A percentile compares a stretch with the other conserved stretches of the same genome.
Conservation (phyloP, 2,797 vertebrate species). For the Toxotes lorentzi region DNA sequence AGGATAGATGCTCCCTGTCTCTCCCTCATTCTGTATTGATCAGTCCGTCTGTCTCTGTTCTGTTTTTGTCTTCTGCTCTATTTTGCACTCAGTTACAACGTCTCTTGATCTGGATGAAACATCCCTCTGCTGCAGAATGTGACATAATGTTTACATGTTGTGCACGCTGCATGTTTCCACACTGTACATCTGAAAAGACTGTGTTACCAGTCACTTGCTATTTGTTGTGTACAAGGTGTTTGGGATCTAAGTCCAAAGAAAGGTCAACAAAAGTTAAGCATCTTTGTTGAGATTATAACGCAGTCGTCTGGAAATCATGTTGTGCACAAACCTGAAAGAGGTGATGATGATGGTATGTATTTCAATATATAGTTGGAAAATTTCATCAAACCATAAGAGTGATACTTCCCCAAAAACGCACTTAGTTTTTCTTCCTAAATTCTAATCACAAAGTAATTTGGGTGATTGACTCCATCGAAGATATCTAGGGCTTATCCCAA, state of each 20-base stretch:
- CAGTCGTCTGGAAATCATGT: not conserved
- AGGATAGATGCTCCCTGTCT: slow-evolving; percentile 75
- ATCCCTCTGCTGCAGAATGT: slow-evolving; percentile 29
- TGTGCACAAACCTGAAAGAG: slow-evolving; percentile 16
- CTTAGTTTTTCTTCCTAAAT: slow-evolving; percentile 46
- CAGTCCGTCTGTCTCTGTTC: slow-evolving; percentile 50
- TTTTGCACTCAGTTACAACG: slow-evolving; percentile 8
- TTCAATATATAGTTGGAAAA: slow-evolving; percentile 8
- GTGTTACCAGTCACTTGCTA: slow-evolving; percentile 16
- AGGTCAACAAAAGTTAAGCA: not conserved
- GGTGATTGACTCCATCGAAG: slow-evolving; percentile 73
- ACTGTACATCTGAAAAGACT: slow-evolving; percentile 16
- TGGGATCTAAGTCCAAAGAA: slow-evolving; percentile 43
- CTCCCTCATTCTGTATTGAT: slow-evolving; percentile 62
- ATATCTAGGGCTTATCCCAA: slow-evolving; percentile 76
- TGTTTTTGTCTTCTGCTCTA: slow-evolving; percentile 23
- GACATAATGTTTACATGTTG: slow-evolving; percentile 21
- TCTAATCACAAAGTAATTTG: slow-evolving; percentile 67
- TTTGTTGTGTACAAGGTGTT: slow-evolving; percentile 35
- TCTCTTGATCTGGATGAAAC: slow-evolving; percentile 14
- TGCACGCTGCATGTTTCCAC: slow-evolving; percentile 54
- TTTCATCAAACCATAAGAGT: slow-evolving; percentile 1
- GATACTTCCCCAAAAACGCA: slow-evolving; percentile 25
- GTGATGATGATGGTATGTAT: not conserved
- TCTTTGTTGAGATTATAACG: not conserved